phyloP scores from a whole-genome alignment of 2,797 vertebrate genomes.

The Acrossocheilus fasciatus region DNA sequence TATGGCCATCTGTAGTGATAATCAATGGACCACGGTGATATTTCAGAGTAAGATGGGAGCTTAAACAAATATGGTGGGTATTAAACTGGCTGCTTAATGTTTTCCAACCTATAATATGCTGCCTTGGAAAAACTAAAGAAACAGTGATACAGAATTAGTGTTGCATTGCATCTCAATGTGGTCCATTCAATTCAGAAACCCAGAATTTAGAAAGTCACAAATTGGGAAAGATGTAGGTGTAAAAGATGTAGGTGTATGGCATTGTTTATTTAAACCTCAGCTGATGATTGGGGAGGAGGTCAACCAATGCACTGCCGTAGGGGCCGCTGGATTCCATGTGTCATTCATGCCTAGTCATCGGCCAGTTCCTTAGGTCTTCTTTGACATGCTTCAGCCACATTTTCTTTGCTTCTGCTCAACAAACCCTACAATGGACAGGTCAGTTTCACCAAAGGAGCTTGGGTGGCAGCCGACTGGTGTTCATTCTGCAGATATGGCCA shows the following conservation, averaged over 20 bases:
- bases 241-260: neutral
- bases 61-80: conserved; percentile 25
- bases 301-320: neutral
- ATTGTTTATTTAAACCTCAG: neutral
- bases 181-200: neutral
- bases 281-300: neutral
- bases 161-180: neutral
- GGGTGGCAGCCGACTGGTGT: neutral
- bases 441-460: neutral
- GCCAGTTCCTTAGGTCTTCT: neutral
- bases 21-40: conserved; percentile 28
- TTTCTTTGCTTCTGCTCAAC: neutral
- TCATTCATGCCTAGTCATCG: neutral
- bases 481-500: neutral
- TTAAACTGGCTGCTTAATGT: conserved; percentile 21
- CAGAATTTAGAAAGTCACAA: neutral
- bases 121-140: neutral
- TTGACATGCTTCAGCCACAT: neutral
- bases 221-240: neutral
- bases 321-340: neutral
- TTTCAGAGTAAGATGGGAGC: conserved; percentile 25
- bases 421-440: neutral
- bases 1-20: conserved; percentile 11
- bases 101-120: conserved; percentile 10
- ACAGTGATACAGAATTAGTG: neutral